phyloP scores from a whole-genome alignment of 2,888 invertebrate species.

The Plagodis pulveraria region DNA sequence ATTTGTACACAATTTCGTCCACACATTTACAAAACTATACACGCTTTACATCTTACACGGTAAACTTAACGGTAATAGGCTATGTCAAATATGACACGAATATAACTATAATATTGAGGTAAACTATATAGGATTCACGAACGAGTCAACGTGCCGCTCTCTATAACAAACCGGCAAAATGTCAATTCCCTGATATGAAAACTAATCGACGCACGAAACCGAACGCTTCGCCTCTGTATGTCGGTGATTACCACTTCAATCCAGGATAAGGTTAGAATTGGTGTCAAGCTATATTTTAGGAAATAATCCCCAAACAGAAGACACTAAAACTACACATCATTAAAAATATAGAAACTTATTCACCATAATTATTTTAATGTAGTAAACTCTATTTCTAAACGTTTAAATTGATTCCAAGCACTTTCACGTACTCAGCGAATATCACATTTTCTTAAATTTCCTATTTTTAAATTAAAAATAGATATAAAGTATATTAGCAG shows the following conservation, averaged over 20 bases:
- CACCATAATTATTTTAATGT: too few species aligned
- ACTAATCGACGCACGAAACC: constrained; percentile 57
- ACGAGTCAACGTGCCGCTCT: constrained; percentile 57
- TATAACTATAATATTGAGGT: constrained; percentile 81
- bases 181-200: constrained; percentile 70
- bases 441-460: too few species aligned
- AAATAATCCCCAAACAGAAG: too few species aligned
- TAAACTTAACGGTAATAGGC: constrained; percentile 83
- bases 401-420: too few species aligned
- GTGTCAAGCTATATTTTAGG: too few species aligned
- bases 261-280: constrained; percentile 18
- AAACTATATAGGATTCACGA: constrained; percentile 80
- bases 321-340: too few species aligned
- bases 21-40: constrained; percentile 66
- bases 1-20: constrained; percentile 77
- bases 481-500: too few species aligned
- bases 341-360: too few species aligned
- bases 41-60: constrained; percentile 75
- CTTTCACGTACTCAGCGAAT: too few species aligned
- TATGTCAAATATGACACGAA: constrained; percentile 80
- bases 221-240: constrained; percentile 45
- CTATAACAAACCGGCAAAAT: constrained; percentile 65
- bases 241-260: constrained; percentile 35
- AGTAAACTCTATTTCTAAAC: too few species aligned
- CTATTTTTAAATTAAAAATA: too few species aligned